phyloP scores from a whole-genome alignment of 2,113 vertebrate species.

The Callipepla californica region DNA sequence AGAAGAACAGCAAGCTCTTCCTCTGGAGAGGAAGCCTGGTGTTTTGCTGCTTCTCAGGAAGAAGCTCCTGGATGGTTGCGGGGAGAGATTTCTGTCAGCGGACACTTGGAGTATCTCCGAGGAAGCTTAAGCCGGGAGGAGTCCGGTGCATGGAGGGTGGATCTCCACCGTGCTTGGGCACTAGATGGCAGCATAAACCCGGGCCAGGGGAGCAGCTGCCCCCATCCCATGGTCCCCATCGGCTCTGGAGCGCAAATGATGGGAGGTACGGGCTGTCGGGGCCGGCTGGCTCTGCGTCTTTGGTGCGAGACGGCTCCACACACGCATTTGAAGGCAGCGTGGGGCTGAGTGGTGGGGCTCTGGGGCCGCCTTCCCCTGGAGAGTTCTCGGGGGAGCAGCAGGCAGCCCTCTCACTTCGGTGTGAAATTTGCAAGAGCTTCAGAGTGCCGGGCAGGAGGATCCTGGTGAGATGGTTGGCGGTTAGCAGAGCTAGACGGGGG shows the following conservation, averaged over 20 bases:
- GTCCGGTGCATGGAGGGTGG: neutral
- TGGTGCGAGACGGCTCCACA: neutral
- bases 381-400: too few species aligned
- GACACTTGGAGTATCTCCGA: neutral
- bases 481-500: neutral
- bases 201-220: neutral
- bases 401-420: fast-evolving
- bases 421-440: neutral
- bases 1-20: neutral
- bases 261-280: neutral
- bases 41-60: neutral
- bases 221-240: too few species aligned
- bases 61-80: neutral
- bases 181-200: constrained; percentile 35
- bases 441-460: fast-evolving
- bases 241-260: neutral
- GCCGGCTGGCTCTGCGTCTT: neutral
- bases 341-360: neutral
- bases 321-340: neutral
- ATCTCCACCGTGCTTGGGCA: neutral
- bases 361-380: neutral
- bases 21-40: neutral
- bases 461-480: neutral
- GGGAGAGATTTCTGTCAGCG: neutral
- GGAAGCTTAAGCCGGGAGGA: neutral